phyloP scores from a whole-genome alignment of 2,888 invertebrate genomes.

The Xestia ashworthii region DNA sequence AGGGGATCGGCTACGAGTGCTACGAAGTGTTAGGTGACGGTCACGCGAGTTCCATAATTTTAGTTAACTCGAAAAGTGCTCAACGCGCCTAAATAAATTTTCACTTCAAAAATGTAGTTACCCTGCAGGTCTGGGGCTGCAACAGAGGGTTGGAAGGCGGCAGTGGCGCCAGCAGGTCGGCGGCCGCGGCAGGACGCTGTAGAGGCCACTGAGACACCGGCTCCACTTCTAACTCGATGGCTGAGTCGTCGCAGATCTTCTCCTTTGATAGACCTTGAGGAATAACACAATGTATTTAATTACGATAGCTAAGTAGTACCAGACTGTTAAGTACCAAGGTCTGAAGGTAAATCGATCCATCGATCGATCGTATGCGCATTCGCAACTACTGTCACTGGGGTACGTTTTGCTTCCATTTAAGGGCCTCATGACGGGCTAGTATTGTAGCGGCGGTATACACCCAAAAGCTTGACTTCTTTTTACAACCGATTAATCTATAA shows the following conservation, averaged over 20 bases:
- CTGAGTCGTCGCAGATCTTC: slow-evolving; percentile 95
- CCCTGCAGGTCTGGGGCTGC: slow-evolving; percentile 69
- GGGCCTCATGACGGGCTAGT: too few relatives aligned
- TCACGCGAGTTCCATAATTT: too few relatives aligned
- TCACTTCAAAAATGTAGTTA: slow-evolving; percentile 2
- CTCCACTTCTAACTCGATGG: slow-evolving; percentile 96
- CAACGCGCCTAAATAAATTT: too few relatives aligned
- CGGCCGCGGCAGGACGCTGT: slow-evolving; percentile 91
- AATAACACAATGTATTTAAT: background rate
- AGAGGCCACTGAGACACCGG: slow-evolving; percentile 98
- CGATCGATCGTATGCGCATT: background rate
- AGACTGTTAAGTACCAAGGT: background rate
- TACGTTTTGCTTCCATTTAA: too few relatives aligned
- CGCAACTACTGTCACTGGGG: background rate
- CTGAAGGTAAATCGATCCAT: background rate
- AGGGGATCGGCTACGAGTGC: too few relatives aligned
- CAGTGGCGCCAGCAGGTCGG: slow-evolving; percentile 95
- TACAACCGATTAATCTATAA: too few relatives aligned
- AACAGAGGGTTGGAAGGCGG: slow-evolving; percentile 92
- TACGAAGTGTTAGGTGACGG: too few relatives aligned
- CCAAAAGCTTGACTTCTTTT: too few relatives aligned
- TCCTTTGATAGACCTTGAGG: slow-evolving; percentile 93
- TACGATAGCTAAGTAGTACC: background rate
- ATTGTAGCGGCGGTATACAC: too few relatives aligned
- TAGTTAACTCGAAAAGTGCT: too few relatives aligned